Evolutionary conservation across 2,113 vertebrate species (phyloP).

Genomic region (Psittacara wagleri): DNA sequence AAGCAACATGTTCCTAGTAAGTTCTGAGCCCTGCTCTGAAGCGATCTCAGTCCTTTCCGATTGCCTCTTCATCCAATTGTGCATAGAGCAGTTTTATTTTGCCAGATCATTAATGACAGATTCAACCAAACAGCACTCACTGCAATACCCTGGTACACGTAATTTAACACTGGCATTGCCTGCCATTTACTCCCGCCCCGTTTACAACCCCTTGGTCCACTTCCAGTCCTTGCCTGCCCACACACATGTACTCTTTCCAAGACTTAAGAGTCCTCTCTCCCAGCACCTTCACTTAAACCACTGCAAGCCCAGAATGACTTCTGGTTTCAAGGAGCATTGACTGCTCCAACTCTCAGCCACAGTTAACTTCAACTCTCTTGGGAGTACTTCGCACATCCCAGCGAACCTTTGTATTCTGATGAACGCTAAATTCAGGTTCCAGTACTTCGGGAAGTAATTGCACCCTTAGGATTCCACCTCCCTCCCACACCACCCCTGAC

Average conservation of each 20-base stretch:
- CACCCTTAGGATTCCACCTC: rapidly evolving
- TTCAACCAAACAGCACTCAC: rapidly evolving
- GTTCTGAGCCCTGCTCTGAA: not conserved
- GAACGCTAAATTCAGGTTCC: not conserved
- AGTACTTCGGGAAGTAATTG: rapidly evolving
- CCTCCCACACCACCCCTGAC: rapidly evolving
- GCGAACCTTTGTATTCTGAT: rapidly evolving
- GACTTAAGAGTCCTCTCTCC: not conserved
- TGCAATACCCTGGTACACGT: rapidly evolving
- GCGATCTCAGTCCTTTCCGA: not conserved
- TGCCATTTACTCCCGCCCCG: rapidly evolving
- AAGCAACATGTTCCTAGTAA: not conserved
- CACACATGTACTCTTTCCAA: rapidly evolving
- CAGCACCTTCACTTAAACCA: not conserved
- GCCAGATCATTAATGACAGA: not conserved
- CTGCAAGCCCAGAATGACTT: not conserved
- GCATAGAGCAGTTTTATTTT: not conserved
- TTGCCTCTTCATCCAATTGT: not conserved
- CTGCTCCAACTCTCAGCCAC: not conserved
- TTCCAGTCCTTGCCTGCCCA: not conserved
- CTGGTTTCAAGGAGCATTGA: not conserved
- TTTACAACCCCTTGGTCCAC: not conserved
- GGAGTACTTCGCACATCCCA: not conserved
- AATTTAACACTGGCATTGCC: rapidly evolving
- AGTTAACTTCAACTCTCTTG: not conserved